Percentiles rank a stretch among this genome's conserved stretches.
Conservation (phyloP, 2,888 invertebrate species). For the Sarcophaga rosellei region DNA sequence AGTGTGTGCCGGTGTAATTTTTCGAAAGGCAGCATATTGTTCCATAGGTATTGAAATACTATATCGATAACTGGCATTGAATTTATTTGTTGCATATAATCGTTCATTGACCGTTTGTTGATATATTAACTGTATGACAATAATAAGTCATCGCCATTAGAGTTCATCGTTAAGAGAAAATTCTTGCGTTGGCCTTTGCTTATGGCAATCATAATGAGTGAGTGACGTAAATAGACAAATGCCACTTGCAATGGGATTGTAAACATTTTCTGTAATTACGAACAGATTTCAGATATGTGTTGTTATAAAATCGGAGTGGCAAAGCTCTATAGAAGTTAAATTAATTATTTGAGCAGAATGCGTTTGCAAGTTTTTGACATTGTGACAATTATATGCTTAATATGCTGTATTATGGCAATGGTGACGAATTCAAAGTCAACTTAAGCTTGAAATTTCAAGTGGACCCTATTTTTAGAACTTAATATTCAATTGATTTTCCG, state of each 20-base stretch:
- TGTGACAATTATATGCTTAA: background rate
- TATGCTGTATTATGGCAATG: no score
- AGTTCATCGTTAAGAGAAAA: conserved; percentile 8
- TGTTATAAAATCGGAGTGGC: conserved; percentile 1
- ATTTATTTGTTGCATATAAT: background rate
- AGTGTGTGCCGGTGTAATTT: background rate
- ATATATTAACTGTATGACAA: conserved; percentile 15
- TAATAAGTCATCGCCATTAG: background rate
- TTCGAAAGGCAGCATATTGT: background rate
- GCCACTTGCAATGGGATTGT: background rate
- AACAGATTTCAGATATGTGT: conserved; percentile 25
- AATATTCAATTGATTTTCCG: no score
- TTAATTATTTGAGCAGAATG: conserved; percentile 16
- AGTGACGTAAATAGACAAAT: conserved; percentile 36
- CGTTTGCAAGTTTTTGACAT: background rate
- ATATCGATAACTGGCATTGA: background rate
- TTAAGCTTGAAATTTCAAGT: background rate
- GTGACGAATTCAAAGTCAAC: no score
- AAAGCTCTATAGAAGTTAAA: conserved; percentile 5
- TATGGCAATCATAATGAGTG: conserved; percentile 32
- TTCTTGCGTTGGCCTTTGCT: background rate
- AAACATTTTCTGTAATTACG: conserved; percentile 23
- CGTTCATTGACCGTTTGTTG: background rate
- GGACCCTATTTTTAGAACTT: background rate
- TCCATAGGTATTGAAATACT: background rate